These are phyloP conservation scores for Xestia rhomboidea DNA, from an alignment of 2,888 invertebrate species.

Conservation along the genomic window DNA sequence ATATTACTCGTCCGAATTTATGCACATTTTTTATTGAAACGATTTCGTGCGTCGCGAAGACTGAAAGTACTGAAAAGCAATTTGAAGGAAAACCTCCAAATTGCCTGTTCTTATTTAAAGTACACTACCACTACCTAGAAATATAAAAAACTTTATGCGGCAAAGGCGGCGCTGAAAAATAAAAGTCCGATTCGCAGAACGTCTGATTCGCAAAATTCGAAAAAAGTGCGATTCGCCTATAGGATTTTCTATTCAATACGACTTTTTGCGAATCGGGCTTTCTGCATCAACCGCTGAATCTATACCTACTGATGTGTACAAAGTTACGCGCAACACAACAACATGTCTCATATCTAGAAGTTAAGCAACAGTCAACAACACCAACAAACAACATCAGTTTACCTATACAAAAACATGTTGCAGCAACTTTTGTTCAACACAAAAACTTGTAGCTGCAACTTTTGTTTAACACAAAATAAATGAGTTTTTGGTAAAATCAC, in stretches of 20 bases:
- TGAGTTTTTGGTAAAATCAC: not conserved
- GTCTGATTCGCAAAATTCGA: not conserved
- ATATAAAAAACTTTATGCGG: not conserved
- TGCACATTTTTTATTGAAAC: not conserved
- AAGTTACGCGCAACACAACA: not conserved
- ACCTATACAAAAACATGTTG: not conserved
- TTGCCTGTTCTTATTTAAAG: not conserved
- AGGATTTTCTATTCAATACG: not conserved
- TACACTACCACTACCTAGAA: not conserved
- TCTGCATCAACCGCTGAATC: not conserved
- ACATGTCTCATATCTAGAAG: not conserved
- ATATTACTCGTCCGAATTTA: not conserved
- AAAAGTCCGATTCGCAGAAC: not conserved
- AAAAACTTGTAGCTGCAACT: slow-evolving; percentile 1
- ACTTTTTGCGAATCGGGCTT: not conserved
- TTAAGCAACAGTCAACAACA: slow-evolving; percentile 2
- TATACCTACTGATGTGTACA: not conserved
- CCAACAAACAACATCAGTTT: not conserved
- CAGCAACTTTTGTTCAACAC: not conserved
- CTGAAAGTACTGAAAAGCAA: not conserved
- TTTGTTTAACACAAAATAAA: slow-evolving; percentile 3
- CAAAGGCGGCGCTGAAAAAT: not conserved
- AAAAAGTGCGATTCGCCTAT: not conserved
- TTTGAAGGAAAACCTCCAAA: not conserved
- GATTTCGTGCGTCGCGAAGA: not conserved